phyloP scores from a whole-genome alignment of 2,113 vertebrate species.

The Megalops atlanticus region DNA sequence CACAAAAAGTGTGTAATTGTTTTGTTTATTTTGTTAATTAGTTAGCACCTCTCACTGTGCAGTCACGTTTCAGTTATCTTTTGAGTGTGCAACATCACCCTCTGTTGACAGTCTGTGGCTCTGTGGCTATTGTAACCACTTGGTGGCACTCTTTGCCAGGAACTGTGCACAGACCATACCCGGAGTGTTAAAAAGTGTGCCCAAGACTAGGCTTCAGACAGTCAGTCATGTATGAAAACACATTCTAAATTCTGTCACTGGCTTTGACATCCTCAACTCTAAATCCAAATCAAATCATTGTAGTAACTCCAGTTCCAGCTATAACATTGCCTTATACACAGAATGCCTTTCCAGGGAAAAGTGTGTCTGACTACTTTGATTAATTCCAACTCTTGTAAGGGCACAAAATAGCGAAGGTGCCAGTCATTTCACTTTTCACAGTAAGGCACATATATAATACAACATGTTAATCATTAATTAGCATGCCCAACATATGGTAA shows the following conservation, averaged over 20 bases:
- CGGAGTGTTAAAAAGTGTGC: background rate
- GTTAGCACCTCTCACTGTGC: background rate
- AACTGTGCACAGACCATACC: background rate
- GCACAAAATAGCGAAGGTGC: too few relatives aligned
- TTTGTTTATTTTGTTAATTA: background rate
- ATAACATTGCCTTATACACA: background rate
- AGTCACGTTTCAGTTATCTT: background rate
- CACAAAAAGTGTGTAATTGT: background rate
- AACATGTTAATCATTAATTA: too few relatives aligned
- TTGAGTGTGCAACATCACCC: background rate
- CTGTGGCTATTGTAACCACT: constrained; percentile 7
- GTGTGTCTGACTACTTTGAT: too few relatives aligned
- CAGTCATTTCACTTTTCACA: too few relatives aligned
- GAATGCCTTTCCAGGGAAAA: too few relatives aligned
- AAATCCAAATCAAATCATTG: too few relatives aligned
- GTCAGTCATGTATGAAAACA: background rate
- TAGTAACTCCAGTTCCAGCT: background rate
- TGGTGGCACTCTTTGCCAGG: constrained; percentile 20
- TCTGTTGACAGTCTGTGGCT: background rate
- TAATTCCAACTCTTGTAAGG: too few relatives aligned
- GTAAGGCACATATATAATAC: too few relatives aligned
- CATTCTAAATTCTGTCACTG: background rate
- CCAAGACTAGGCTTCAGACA: background rate
- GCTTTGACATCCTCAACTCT: background rate
- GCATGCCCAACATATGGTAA: too few relatives aligned